These are phyloP conservation scores for Taenaris catops DNA, from an alignment of 2,888 invertebrate genomes.

Conservation along the genomic window DNA sequence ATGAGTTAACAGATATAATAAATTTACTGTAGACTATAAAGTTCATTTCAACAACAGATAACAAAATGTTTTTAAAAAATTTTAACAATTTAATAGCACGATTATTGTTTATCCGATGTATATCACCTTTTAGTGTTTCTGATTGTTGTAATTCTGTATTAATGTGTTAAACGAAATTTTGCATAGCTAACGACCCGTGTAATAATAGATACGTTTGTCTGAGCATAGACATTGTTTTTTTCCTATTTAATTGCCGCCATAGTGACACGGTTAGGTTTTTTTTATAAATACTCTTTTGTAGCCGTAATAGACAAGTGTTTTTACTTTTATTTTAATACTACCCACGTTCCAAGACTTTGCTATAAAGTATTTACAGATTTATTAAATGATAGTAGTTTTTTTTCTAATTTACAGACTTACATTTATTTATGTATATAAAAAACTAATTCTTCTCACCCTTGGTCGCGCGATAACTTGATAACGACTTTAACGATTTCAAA, in stretches of 20 bases:
- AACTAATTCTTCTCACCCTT: too few relatives aligned
- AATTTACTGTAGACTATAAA: background rate
- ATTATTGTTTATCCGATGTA: slow-evolving; percentile 36
- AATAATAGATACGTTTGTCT: slow-evolving; percentile 31
- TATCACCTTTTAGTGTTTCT: slow-evolving; percentile 38
- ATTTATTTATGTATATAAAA: too few relatives aligned
- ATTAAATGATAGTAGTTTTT: too few relatives aligned
- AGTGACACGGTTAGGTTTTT: background rate
- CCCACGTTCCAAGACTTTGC: too few relatives aligned
- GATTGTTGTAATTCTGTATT: slow-evolving; percentile 39
- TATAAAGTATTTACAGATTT: too few relatives aligned
- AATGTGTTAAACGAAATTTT: slow-evolving; percentile 35
- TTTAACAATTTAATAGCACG: slow-evolving; percentile 31
- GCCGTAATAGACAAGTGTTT: too few relatives aligned
- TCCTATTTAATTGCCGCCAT: slow-evolving; percentile 12
- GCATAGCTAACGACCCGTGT: slow-evolving; percentile 44
- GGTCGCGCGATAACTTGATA: too few relatives aligned
- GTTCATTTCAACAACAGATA: background rate
- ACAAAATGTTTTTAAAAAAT: slow-evolving; percentile 2
- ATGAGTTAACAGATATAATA: too few relatives aligned
- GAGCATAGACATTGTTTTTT: slow-evolving; percentile 21
- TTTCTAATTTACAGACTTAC: too few relatives aligned
- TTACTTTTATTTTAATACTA: too few relatives aligned
- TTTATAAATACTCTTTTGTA: too few relatives aligned
- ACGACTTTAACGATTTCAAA: too few relatives aligned